Evolutionary conservation across 2,888 invertebrate genomes (phyloP).

Genomic region (Epistrophe eligans): DNA sequence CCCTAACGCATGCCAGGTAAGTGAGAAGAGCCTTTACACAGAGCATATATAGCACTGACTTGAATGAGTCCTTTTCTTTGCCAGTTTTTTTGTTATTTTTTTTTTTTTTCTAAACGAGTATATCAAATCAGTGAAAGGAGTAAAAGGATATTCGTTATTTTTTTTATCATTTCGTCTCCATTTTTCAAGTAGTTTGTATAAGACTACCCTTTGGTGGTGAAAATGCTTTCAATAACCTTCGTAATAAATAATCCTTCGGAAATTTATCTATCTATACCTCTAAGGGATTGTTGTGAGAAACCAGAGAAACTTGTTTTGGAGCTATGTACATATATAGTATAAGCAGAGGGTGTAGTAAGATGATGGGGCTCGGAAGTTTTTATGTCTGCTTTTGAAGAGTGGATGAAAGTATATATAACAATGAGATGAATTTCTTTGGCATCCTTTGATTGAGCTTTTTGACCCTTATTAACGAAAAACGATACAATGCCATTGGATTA

Average conservation of each 20-base stretch:
- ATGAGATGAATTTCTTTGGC: slow-evolving; percentile 64
- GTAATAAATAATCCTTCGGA: slow-evolving; percentile 64
- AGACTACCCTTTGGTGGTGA: slow-evolving; percentile 41
- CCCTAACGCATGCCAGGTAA: slow-evolving; percentile 90
- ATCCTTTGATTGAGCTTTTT: slow-evolving; percentile 68
- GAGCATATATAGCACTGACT: not conserved
- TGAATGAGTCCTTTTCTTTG: slow-evolving; percentile 22
- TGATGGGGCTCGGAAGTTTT: not conserved
- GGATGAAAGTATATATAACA: slow-evolving; percentile 56
- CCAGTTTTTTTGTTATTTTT: slow-evolving; percentile 10
- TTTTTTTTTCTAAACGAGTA: slow-evolving; percentile 6
- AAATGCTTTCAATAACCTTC: slow-evolving; percentile 56
- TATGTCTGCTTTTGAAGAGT: slow-evolving; percentile 55
- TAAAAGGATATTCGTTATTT: slow-evolving; percentile 44
- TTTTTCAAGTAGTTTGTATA: slow-evolving; percentile 47
- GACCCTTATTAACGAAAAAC: slow-evolving; percentile 65
- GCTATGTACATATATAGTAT: no score
- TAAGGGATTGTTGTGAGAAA: slow-evolving; percentile 44
- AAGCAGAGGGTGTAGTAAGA: not conserved
- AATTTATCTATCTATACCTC: slow-evolving; percentile 47
- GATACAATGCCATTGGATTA: slow-evolving; percentile 14
- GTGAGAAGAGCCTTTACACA: slow-evolving; percentile 59
- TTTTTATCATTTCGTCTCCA: slow-evolving; percentile 38
- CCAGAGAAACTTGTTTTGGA: not conserved
- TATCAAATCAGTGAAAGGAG: slow-evolving; percentile 55